Percentiles rank a stretch among this genome's conserved stretches.
phyloP scores from a whole-genome alignment of 2,797 vertebrate genomes.

The Anabacerthia variegaticeps region DNA sequence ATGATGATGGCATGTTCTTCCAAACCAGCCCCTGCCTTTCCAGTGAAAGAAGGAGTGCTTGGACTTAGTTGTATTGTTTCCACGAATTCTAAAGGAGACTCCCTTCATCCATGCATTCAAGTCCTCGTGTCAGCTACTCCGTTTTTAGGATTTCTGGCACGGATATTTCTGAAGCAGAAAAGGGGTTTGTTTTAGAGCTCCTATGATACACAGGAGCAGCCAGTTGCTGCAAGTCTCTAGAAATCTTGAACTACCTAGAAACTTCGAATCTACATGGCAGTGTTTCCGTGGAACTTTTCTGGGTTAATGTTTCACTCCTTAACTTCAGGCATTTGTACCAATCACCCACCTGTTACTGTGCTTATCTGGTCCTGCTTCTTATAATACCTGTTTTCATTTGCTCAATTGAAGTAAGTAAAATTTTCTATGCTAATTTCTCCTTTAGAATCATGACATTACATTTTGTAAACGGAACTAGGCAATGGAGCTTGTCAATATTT shows the following conservation, averaged over 20 bases:
- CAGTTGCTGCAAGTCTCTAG: neutral
- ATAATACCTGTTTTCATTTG: neutral
- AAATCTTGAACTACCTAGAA: neutral
- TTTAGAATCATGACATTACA: neutral
- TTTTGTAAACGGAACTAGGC: constrained; percentile 27
- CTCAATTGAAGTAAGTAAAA: neutral
- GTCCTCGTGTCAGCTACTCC: neutral
- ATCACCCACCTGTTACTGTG: neutral
- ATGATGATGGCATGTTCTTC: neutral
- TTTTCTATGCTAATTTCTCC: neutral
- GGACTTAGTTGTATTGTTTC: neutral
- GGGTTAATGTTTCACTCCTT: neutral
- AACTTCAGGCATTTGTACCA: neutral
- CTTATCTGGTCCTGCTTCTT: neutral
- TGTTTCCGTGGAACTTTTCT: neutral
- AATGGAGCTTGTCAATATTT: constrained; percentile 21
- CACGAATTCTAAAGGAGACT: neutral
- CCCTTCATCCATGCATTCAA: neutral
- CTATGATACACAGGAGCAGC: neutral
- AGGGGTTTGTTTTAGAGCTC: neutral
- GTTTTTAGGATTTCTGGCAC: neutral
- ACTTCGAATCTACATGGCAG: neutral
- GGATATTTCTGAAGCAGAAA: neutral
- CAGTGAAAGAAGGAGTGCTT: neutral
- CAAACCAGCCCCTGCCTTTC: neutral